These are phyloP conservation scores for Amiota communis DNA, from an alignment of 2,888 invertebrate genomes.

Conservation along the genomic window DNA sequence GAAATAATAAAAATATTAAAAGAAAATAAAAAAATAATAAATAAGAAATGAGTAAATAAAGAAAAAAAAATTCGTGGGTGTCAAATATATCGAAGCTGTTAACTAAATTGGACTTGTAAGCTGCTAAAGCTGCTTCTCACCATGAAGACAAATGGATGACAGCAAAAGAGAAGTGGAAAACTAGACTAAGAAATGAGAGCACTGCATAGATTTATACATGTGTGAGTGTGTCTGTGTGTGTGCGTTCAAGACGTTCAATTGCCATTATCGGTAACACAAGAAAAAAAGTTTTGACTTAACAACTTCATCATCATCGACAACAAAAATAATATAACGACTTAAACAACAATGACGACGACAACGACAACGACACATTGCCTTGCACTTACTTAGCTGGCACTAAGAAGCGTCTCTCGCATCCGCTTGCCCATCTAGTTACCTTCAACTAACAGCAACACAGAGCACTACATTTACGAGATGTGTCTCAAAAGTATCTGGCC, in stretches of 20 bases:
- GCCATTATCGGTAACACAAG: conserved; percentile 40
- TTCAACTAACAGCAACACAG: too few relatives aligned
- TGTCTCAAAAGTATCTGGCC: too few relatives aligned
- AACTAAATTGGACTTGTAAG: too few relatives aligned
- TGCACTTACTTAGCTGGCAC: not conserved
- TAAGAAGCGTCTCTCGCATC: too few relatives aligned
- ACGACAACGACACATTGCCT: not conserved
- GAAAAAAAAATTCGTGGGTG: too few relatives aligned
- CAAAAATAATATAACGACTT: not conserved
- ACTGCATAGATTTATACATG: conserved; percentile 43
- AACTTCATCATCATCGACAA: conserved; percentile 57
- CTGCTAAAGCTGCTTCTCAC: conserved; percentile 2
- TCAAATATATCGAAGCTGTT: too few relatives aligned
- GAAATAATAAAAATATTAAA: too few relatives aligned
- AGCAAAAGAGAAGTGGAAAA: not conserved
- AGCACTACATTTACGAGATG: too few relatives aligned
- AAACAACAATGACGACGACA: not conserved
- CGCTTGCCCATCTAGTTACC: too few relatives aligned
- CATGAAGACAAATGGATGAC: not conserved
- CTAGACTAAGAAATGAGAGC: too few relatives aligned
- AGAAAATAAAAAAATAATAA: too few relatives aligned
- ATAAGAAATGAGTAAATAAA: too few relatives aligned
- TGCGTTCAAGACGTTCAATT: conserved; percentile 53
- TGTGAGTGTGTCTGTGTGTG: conserved; percentile 45
- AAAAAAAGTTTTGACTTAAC: conserved; percentile 58